A percentile compares a stretch with the other conserved stretches of the same genome.
Evolutionary conservation across 2,888 invertebrate genomes (phyloP).

Genomic region (Dryobota labecula): DNA sequence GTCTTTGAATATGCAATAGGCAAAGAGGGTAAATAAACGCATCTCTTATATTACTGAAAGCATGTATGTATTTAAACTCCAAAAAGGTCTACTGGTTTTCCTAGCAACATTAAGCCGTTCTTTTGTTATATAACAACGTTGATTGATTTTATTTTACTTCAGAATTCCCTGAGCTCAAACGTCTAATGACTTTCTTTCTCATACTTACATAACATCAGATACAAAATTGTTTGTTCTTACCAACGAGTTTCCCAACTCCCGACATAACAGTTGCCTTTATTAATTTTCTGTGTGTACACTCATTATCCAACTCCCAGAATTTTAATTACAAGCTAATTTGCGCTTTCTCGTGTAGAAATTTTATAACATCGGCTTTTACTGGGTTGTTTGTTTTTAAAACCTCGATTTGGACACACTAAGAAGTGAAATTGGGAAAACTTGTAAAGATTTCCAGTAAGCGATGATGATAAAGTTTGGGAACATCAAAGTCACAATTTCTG

Average conservation of each 20-base stretch:
- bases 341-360: constrained; percentile 57
- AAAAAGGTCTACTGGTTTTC: not conserved
- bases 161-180: constrained; percentile 14
- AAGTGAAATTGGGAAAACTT: constrained; percentile 62
- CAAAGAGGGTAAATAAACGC: too few relatives aligned
- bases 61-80: too few relatives aligned
- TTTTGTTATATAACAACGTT: constrained; percentile 1
- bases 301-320: constrained; percentile 61
- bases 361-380: constrained; percentile 53
- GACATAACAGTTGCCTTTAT: constrained; percentile 60
- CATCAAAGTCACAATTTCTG: constrained; percentile 76
- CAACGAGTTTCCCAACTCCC: constrained; percentile 40
- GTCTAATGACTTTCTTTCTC: constrained; percentile 43
- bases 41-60: too few relatives aligned
- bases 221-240: constrained; percentile 42
- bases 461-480: constrained; percentile 71
- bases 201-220: constrained; percentile 37
- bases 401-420: constrained; percentile 57
- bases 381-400: constrained; percentile 55
- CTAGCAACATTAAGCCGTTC: constrained; percentile 5
- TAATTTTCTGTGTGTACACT: constrained; percentile 64
- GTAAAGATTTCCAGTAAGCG: constrained; percentile 63
- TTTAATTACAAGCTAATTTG: constrained; percentile 67
- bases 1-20: too few relatives aligned
- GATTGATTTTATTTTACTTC: constrained; percentile 44